These are phyloP conservation scores for Aphis gossypii DNA, from an alignment of 1,140 invertebrate genomes.

Conservation along the genomic window DNA sequence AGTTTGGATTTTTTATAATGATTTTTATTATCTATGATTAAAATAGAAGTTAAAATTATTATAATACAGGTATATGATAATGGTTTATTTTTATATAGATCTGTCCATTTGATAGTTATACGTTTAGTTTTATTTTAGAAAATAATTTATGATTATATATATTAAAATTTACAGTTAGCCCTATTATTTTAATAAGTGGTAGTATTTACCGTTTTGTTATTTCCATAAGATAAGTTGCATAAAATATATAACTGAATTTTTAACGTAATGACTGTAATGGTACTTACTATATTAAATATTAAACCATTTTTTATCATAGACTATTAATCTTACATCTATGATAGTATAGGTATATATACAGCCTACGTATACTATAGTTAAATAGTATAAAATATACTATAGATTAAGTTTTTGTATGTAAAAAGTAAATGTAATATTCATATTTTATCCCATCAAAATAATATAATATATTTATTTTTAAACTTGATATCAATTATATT, in stretches of 20 bases:
- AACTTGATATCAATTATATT: background rate
- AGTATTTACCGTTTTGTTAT: constrained; percentile 8
- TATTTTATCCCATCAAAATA: background rate
- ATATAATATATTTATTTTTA: constrained; percentile 2
- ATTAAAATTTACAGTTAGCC: constrained; percentile 1
- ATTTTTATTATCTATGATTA: background rate
- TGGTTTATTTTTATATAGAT: background rate
- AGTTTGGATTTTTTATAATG: background rate
- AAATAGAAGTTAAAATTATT: background rate
- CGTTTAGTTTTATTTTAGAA: background rate
- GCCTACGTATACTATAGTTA: no score
- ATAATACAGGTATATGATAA: background rate
- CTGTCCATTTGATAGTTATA: background rate
- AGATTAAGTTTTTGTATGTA: background rate
- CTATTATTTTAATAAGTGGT: background rate
- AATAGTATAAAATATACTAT: background rate
- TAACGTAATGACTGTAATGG: background rate
- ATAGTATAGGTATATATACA: no score
- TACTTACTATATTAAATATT: background rate
- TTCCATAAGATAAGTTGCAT: background rate
- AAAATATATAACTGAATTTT: background rate
- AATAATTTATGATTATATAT: background rate
- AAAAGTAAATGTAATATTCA: background rate
- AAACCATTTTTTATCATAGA: background rate
- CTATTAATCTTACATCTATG: no score